These are phyloP conservation scores for Elymnias hypermnestra DNA, from an alignment of 1,140 invertebrate genomes.

Conservation along the genomic window DNA sequence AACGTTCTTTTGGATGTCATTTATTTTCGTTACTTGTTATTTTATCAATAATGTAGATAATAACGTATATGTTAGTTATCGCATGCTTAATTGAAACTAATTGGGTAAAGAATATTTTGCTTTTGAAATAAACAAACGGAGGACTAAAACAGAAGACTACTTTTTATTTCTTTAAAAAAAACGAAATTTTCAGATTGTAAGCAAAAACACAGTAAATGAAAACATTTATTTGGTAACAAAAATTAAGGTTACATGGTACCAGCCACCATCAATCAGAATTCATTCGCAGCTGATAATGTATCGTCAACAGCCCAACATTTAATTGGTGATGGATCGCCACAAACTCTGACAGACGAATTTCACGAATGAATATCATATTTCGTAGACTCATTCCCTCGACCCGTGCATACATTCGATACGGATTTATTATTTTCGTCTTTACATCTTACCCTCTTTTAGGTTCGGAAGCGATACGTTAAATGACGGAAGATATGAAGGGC, in stretches of 20 bases:
- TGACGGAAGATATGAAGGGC: constrained; percentile 68
- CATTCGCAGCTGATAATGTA: constrained; percentile 61
- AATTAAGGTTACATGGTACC: constrained; percentile 40
- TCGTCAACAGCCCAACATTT: constrained; percentile 61
- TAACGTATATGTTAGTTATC: no score
- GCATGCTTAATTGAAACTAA: no score
- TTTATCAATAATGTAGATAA: no score
- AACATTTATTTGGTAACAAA: not conserved
- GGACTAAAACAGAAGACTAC: no score
- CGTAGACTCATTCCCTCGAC: constrained; percentile 41
- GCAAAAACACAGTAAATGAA: no score
- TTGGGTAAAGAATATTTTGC: no score
- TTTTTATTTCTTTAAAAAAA: no score
- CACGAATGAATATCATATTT: constrained; percentile 54
- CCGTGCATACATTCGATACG: constrained; percentile 63
- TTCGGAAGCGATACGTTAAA: constrained; percentile 72
- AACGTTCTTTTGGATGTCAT: no score
- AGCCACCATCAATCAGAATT: constrained; percentile 60
- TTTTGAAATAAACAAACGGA: no score
- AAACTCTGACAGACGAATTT: constrained; percentile 42
- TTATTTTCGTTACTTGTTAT: no score
- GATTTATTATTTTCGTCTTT: constrained; percentile 70
- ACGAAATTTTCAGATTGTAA: no score
- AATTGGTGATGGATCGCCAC: constrained; percentile 69
- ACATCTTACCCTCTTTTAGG: constrained; percentile 60